These are phyloP conservation scores for Hypomecis atomaria DNA, from an alignment of 2,888 invertebrate species.

Conservation along the genomic window DNA sequence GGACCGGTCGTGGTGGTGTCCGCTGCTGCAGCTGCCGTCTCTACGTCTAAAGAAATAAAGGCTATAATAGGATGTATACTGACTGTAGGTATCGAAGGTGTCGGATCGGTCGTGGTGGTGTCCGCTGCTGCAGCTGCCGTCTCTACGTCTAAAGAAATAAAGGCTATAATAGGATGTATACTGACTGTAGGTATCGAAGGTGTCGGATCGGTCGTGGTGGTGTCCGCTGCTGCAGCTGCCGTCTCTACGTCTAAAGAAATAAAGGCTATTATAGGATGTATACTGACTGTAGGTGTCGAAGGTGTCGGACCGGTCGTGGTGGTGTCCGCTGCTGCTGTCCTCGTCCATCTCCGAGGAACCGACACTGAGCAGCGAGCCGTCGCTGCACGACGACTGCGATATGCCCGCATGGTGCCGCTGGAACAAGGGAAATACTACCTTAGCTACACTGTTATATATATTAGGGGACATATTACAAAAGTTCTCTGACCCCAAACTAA, in stretches of 20 bases:
- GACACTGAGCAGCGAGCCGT: slow-evolving; percentile 91
- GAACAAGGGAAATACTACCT: slow-evolving; percentile 24
- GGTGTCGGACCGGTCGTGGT: slow-evolving; percentile 69
- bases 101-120: too few relatives aligned
- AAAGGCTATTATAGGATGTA: too few relatives aligned
- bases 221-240: slow-evolving; percentile 84
- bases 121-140: too few relatives aligned
- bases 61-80: too few relatives aligned
- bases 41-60: slow-evolving; percentile 91
- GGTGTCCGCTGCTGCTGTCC: slow-evolving; percentile 78
- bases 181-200: slow-evolving; percentile 73
- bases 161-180: slow-evolving; percentile 18
- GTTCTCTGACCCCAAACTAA: too few relatives aligned
- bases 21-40: too few relatives aligned
- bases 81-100: too few relatives aligned
- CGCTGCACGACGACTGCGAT: slow-evolving; percentile 87
- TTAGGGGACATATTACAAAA: not conserved
- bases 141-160: too few relatives aligned
- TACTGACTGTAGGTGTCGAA: slow-evolving; percentile 73
- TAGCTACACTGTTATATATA: not conserved
- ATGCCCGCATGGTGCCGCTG: slow-evolving; percentile 82
- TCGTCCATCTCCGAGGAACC: slow-evolving; percentile 91
- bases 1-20: too few relatives aligned
- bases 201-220: slow-evolving; percentile 70
- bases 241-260: too few relatives aligned